Evolutionary conservation across 1,140 invertebrate species (phyloP).

Genomic region (Ptiloglossa arizonensis): DNA sequence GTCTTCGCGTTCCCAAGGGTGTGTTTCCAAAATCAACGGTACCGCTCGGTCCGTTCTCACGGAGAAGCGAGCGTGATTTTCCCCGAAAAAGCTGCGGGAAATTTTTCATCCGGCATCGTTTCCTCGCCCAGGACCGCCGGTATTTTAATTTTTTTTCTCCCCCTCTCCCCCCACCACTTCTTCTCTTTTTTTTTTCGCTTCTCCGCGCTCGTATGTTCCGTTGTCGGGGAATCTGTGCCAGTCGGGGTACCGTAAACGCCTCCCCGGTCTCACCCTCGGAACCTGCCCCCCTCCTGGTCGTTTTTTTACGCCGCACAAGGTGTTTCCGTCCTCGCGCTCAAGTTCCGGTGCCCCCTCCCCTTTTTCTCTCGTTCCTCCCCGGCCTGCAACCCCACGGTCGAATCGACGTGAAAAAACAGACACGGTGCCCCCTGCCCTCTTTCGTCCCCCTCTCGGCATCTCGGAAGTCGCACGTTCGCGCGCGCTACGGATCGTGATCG

Average conservation of each 20-base stretch:
- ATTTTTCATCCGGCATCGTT: constrained; percentile 50
- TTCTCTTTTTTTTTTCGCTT: constrained; percentile 35
- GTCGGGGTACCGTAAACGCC: constrained; percentile 78
- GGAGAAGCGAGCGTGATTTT: constrained; percentile 47
- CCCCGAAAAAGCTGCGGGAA: constrained; percentile 53
- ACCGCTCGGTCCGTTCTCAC: constrained; percentile 62
- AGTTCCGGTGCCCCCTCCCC: constrained; percentile 48
- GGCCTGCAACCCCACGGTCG: not conserved
- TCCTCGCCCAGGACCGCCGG: constrained; percentile 64
- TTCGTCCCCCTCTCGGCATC: constrained; percentile 1
- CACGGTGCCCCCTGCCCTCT: constrained; percentile 14
- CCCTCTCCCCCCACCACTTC: too few relatives aligned
- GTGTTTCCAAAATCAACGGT: constrained; percentile 35
- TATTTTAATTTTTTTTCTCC: constrained; percentile 71
- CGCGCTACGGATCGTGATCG: constrained; percentile 17
- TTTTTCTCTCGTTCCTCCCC: not conserved
- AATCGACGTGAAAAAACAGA: constrained; percentile 30
- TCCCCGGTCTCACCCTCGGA: constrained; percentile 29
- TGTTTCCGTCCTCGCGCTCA: constrained; percentile 57
- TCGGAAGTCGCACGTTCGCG: constrained; percentile 36
- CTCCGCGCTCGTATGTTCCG: constrained; percentile 66
- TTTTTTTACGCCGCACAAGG: constrained; percentile 63
- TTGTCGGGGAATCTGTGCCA: constrained; percentile 78
- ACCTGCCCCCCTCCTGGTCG: constrained; percentile 3
- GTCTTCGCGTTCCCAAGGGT: constrained; percentile 4